A percentile compares a stretch with the other conserved stretches of the same genome.
These are phyloP conservation scores for Hylia prasina DNA, from an alignment of 2,113 vertebrate species.

Conservation along the genomic window DNA sequence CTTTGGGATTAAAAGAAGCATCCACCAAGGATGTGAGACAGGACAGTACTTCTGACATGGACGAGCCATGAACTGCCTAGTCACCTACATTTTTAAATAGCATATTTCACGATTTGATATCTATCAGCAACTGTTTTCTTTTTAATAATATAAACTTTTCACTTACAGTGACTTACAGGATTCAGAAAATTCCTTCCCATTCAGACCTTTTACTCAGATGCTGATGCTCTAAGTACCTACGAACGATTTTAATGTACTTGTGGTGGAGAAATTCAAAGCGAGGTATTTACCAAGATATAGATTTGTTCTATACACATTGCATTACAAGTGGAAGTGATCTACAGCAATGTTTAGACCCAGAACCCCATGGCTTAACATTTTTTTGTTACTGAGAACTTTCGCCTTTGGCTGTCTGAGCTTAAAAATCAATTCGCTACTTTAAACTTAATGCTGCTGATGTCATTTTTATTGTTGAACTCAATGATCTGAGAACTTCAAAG, in stretches of 20 bases:
- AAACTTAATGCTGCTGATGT: conserved; percentile 30
- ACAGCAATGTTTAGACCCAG: neutral
- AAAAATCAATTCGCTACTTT: conserved; percentile 53
- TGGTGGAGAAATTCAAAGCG: neutral
- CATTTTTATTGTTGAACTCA: conserved; percentile 45
- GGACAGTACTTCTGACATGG: neutral
- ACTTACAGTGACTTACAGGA: neutral
- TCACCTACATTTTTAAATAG: neutral
- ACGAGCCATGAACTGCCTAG: neutral
- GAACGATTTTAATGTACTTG: neutral
- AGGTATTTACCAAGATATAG: neutral
- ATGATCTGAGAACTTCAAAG: conserved; percentile 29
- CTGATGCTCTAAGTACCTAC: neutral
- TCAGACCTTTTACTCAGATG: neutral
- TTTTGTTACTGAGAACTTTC: conserved; percentile 31
- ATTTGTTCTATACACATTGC: neutral
- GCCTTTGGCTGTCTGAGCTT: conserved; percentile 35
- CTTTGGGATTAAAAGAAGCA: neutral
- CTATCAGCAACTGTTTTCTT: neutral
- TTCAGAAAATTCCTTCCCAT: neutral
- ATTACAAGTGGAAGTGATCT: conserved; percentile 21
- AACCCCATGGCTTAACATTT: neutral
- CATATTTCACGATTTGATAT: neutral
- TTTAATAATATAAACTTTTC: neutral
- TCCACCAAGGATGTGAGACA: neutral